Evolutionary conservation across 2,113 vertebrate species (phyloP), one percentile per base, ranked within the genome.

Genomic region (Platysteira castanea): DNA sequence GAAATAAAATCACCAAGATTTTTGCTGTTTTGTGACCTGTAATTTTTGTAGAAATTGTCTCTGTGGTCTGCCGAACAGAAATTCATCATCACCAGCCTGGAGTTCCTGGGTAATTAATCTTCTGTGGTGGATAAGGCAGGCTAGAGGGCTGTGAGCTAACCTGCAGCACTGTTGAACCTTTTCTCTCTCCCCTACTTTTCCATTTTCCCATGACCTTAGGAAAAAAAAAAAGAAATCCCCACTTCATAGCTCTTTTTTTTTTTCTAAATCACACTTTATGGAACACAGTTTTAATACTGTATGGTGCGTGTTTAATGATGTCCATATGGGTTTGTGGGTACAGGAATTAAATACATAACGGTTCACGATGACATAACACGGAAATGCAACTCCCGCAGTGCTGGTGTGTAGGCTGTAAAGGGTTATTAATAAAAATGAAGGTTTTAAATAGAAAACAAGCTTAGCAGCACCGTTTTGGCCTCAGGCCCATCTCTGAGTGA

Each of bases 341-440:
- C 84, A 96, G 95, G 95, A 97, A 97, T 97, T 97, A 97, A 97
- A 96, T 96, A 93, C 96, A 93, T 97, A 97, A 96, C 50, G 22
- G 92, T 81, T 91, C 94, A 91, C 46, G 77, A 97, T 97, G 97
- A 97, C 96, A 97, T 97, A 97, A 97, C 94, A 96, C 93, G 97
- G 97, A 97, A 97, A 96, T 97, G 95, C 97, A 97, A 85, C 94
- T 96, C 97, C 95, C 90, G 80, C 93, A 77, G 91, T 96, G 97
- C 92, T 86, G 87, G 96, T 93, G 93, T 96, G 94, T 95, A 97
- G 96, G 93, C 82, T 97, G 94, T 96, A 96, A 96, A 97, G 97
- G 94, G 95, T 97, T 97, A 97, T 97, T 97, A 97, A 97, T 97
- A 97, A 97, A 97, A 97, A 97, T 93, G 95, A 97, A 96, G 82